phyloP scores from a whole-genome alignment of 2,797 vertebrate species.

The Sebastes nivosus region DNA sequence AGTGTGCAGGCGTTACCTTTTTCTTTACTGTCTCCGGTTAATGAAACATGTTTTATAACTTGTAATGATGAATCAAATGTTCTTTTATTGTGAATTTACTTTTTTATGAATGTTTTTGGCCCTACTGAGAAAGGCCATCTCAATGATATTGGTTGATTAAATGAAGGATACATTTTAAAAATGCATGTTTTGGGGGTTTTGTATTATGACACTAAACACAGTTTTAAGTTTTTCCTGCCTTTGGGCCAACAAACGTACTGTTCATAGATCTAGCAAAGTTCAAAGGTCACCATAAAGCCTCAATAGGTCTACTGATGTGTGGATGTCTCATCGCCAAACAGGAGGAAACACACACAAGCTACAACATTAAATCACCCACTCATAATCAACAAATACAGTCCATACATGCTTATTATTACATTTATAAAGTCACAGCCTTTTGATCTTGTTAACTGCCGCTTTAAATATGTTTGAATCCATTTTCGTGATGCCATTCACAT shows the following conservation, averaged over 20 bases:
- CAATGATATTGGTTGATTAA: background rate
- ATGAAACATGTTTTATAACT: background rate
- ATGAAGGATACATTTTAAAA: background rate
- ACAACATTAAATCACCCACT: background rate
- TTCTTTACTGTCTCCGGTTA: background rate
- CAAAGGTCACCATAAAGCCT: slow-evolving; percentile 11
- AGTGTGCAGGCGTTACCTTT: no score
- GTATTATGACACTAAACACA: background rate
- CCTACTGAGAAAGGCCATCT: background rate
- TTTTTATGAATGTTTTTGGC: background rate
- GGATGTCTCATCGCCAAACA: background rate
- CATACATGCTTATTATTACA: background rate
- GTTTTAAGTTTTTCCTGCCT: background rate
- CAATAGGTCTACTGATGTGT: background rate
- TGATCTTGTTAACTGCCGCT: background rate
- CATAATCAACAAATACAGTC: background rate
- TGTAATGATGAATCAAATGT: background rate
- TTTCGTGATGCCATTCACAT: background rate
- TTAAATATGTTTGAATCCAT: background rate
- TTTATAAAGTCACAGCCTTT: background rate
- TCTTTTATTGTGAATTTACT: background rate
- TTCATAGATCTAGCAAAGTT: background rate
- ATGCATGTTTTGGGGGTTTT: background rate
- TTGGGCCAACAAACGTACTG: background rate
- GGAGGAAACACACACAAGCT: background rate